Conservation (phyloP, 2,888 invertebrate species). For the Acanthococcus lagerstroemiae region DNA sequence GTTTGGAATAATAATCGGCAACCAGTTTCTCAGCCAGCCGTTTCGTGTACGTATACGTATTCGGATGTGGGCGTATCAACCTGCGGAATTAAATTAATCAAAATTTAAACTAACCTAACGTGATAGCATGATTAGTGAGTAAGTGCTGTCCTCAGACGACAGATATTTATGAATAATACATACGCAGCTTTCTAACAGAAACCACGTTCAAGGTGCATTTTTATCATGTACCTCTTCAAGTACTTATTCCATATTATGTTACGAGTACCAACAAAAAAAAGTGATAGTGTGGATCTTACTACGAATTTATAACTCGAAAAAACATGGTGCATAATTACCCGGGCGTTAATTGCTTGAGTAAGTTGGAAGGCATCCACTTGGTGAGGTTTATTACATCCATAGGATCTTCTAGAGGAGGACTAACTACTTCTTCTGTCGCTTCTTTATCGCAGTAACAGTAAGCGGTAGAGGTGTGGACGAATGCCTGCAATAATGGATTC, state of each 20-base stretch:
- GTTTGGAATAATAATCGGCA: conserved; percentile 57
- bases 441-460: conserved; percentile 88
- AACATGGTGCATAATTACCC: not conserved
- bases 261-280: no score
- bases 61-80: conserved; percentile 68
- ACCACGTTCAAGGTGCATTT: not conserved
- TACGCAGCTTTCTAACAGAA: no score
- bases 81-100: no score
- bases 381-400: conserved; percentile 59
- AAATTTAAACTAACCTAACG: no score
- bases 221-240: not conserved
- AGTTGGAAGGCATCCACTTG: conserved; percentile 48
- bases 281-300: no score
- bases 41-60: conserved; percentile 93
- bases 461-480: conserved; percentile 90
- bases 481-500: conserved; percentile 45
- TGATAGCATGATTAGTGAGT: no score
- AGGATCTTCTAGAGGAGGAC: conserved; percentile 45
- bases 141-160: no score
- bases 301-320: no score
- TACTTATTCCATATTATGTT: no score
- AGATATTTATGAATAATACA: no score
- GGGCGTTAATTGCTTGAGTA: not conserved
- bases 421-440: conserved; percentile 69
- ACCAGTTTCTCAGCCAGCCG: conserved; percentile 78